These are phyloP conservation scores for Aptenodytes patagonicus DNA, from an alignment of 2,113 vertebrate genomes.

Conservation along the genomic window DNA sequence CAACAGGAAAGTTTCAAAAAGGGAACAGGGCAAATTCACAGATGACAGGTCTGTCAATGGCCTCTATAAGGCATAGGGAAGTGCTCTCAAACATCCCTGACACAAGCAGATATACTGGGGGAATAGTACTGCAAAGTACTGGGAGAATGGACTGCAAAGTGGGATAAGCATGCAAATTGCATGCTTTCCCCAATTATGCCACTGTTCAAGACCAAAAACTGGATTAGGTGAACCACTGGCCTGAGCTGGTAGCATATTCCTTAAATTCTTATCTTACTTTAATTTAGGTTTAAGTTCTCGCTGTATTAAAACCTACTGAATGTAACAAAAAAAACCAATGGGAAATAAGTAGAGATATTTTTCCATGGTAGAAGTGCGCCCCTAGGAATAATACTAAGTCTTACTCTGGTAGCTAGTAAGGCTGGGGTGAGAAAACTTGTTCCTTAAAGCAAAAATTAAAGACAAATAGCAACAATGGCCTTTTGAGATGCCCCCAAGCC, in stretches of 20 bases:
- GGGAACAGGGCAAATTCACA: not conserved
- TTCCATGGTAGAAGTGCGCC: not conserved
- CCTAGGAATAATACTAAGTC: not conserved
- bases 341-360: not conserved
- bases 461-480: not conserved
- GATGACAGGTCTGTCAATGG: not conserved
- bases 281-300: not conserved
- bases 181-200: not conserved
- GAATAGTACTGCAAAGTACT: not conserved
- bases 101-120: not conserved
- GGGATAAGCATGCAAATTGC: not conserved
- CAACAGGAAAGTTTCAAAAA: not conserved
- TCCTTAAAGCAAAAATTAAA: not conserved
- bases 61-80: not conserved
- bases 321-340: rapidly evolving
- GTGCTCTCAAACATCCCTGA: not conserved
- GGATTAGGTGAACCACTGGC: not conserved
- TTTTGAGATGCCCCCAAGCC: not conserved
- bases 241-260: not conserved
- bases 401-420: not conserved
- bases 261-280: not conserved
- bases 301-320: not conserved
- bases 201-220: not conserved
- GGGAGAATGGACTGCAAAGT: not conserved
- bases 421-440: not conserved